phyloP scores from a whole-genome alignment of 2,113 vertebrate genomes.

The Laticauda laticaudata region DNA sequence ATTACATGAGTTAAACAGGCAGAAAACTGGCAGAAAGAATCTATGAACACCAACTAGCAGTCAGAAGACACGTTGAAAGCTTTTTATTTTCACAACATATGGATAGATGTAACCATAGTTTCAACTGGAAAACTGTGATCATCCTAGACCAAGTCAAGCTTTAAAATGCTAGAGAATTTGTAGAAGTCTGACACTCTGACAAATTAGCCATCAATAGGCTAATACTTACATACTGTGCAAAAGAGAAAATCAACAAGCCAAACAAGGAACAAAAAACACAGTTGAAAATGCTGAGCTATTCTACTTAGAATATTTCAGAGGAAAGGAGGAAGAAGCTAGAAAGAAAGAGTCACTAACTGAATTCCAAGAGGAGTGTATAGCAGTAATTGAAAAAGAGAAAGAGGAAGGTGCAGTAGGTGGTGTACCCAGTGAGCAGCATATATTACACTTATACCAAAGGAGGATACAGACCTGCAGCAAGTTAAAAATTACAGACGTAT shows the following conservation, averaged over 20 bases:
- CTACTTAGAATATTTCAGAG: no score
- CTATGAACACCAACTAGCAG: neutral
- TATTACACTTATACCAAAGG: no score
- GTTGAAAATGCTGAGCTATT: no score
- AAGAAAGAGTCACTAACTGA: no score
- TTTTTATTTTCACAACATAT: neutral
- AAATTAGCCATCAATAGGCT: neutral
- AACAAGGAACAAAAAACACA: neutral
- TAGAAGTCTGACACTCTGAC: neutral
- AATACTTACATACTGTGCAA: neutral
- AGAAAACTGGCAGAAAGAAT: neutral
- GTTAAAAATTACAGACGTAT: no score
- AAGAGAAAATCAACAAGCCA: neutral
- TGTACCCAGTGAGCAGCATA: no score
- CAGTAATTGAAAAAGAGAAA: no score
- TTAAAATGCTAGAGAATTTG: neutral
- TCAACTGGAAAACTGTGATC: neutral
- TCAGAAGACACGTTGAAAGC: neutral
- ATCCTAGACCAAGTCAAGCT: neutral
- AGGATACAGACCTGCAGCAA: no score
- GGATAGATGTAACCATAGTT: neutral
- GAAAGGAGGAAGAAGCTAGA: no score
- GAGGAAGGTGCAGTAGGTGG: no score
- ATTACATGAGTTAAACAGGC: neutral
- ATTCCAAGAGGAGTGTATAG: no score